phyloP scores from a whole-genome alignment of 2,888 invertebrate species.

The Taenaris catops region DNA sequence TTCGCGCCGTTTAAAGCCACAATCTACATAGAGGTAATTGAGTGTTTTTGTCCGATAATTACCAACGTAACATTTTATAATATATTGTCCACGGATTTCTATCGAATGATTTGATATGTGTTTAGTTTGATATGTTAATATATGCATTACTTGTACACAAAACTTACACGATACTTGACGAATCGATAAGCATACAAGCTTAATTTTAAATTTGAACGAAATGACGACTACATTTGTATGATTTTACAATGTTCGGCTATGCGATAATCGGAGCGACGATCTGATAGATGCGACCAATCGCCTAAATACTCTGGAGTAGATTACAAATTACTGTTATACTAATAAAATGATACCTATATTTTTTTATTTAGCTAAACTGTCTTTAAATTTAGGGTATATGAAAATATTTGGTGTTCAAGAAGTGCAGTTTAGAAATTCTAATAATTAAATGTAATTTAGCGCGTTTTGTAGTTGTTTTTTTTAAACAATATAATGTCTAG shows the following conservation, averaged over 20 bases:
- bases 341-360: constrained; percentile 59
- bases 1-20: constrained; percentile 38
- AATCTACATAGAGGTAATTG: constrained; percentile 20
- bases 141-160: constrained; percentile 4
- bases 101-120: constrained; percentile 8
- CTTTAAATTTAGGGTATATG: constrained; percentile 64
- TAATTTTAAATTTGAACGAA: constrained; percentile 5
- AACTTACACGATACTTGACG: constrained; percentile 4
- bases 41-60: constrained; percentile 15
- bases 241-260: constrained; percentile 6
- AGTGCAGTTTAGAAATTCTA: constrained; percentile 57
- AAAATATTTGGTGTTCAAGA: constrained; percentile 67
- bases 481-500: constrained; percentile 6
- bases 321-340: constrained; percentile 65
- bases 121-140: background rate
- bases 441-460: constrained; percentile 47
- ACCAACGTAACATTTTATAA: background rate
- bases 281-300: constrained; percentile 48
- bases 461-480: constrained; percentile 40
- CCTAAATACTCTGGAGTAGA: constrained; percentile 58
- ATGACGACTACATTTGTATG: background rate
- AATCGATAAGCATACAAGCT: constrained; percentile 7
- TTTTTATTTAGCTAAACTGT: constrained; percentile 75
- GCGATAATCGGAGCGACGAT: constrained; percentile 15
- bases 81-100: constrained; percentile 8